These are phyloP conservation scores for Protonemura montana DNA, from an alignment of 2,888 invertebrate genomes.

Conservation along the genomic window DNA sequence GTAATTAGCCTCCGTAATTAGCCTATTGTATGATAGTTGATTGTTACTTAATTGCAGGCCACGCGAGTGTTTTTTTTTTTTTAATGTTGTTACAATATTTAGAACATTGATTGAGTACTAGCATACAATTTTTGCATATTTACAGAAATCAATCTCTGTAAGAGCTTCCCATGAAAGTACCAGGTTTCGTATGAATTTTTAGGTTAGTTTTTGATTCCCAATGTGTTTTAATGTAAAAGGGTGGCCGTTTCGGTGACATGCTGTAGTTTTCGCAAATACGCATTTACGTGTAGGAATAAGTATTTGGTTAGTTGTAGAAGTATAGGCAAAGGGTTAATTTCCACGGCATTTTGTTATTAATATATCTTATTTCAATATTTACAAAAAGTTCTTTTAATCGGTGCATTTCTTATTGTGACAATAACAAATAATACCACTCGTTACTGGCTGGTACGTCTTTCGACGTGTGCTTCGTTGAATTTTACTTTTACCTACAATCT, in stretches of 20 bases:
- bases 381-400: constrained; percentile 18
- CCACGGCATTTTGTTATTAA: constrained; percentile 29
- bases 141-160: no score
- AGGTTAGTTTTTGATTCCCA: background rate
- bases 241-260: background rate
- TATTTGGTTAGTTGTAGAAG: constrained; percentile 25
- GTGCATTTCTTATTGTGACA: background rate
- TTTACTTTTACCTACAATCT: background rate
- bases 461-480: background rate
- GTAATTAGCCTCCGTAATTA: background rate
- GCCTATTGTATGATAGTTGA: constrained; percentile 13
- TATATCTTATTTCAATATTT: constrained; percentile 17
- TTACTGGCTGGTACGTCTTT: background rate
- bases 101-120: background rate
- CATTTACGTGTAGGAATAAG: background rate
- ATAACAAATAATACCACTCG: background rate
- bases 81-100: background rate
- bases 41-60: background rate
- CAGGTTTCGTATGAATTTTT: no score
- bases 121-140: background rate
- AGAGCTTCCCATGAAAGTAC: no score
- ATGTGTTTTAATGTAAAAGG: background rate
- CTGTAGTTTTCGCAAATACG: background rate
- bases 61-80: background rate
- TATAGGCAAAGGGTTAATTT: constrained; percentile 44